Evolutionary conservation across 1,140 invertebrate genomes (phyloP).

Genomic region (Microplitis mediator): DNA sequence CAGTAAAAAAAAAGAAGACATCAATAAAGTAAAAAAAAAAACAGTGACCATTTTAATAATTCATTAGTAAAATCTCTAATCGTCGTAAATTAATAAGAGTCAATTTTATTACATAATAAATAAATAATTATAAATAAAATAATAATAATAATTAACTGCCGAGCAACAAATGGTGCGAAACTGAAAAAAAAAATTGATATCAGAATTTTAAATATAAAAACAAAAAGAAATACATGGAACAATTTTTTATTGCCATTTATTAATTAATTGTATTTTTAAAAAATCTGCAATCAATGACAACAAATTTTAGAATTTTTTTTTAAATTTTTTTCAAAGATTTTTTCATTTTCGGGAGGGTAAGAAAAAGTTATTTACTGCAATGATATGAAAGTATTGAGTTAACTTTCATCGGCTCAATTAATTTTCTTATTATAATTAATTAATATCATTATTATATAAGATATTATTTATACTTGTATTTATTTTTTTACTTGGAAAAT

Average conservation of each 20-base stretch:
- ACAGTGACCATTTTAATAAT: constrained; percentile 20
- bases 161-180: constrained; percentile 7
- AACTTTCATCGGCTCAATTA: constrained; percentile 20
- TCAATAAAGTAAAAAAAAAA: neutral
- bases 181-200: too few species aligned
- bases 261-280: neutral
- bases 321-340: neutral
- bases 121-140: too few species aligned
- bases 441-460: too few species aligned
- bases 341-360: neutral
- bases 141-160: neutral
- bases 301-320: neutral
- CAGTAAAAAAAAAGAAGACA: too few species aligned
- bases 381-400: constrained; percentile 17
- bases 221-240: neutral
- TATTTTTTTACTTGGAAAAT: too few species aligned
- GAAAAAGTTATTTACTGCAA: constrained; percentile 4
- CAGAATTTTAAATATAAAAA: neutral
- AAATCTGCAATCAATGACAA: neutral
- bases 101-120: neutral
- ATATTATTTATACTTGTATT: too few species aligned
- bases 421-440: neutral
- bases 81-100: constrained; percentile 18
- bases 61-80: neutral
- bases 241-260: too few species aligned